Percentiles rank a stretch among this genome's conserved stretches.
phyloP scores from a whole-genome alignment of 1,140 invertebrate genomes.

The Aricia agestis region DNA sequence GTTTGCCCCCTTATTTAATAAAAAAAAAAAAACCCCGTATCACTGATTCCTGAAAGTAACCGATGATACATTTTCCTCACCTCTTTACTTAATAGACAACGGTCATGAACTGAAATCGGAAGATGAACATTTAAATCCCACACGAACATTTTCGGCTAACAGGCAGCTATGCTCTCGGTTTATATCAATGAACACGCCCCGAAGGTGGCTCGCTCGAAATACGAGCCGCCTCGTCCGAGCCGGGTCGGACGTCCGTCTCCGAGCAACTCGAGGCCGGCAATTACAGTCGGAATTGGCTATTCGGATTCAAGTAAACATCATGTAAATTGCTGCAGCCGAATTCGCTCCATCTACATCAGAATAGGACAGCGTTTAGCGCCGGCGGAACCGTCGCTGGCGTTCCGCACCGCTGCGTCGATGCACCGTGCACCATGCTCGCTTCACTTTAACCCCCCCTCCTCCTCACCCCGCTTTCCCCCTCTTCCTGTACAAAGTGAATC shows the following conservation, averaged over 20 bases:
- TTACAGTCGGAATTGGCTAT: conserved; percentile 5
- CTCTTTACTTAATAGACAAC: too few relatives aligned
- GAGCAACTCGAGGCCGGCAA: neutral
- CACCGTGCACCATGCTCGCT: neutral
- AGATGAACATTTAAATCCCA: too few relatives aligned
- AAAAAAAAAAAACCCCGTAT: too few relatives aligned
- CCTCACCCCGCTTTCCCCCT: neutral
- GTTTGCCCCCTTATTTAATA: too few relatives aligned
- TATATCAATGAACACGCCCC: neutral
- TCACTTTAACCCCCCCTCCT: neutral
- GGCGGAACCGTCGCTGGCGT: neutral
- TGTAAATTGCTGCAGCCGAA: neutral
- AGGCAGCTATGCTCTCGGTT: neutral
- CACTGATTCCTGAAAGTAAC: too few relatives aligned
- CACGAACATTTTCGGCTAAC: neutral
- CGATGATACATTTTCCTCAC: too few relatives aligned
- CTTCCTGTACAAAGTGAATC: conserved; percentile 21
- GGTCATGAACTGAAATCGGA: too few relatives aligned
- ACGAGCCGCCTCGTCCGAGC: neutral
- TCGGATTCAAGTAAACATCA: conserved; percentile 10
- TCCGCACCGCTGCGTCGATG: neutral
- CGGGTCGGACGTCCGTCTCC: neutral
- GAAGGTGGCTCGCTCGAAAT: neutral
- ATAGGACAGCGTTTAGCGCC: neutral
- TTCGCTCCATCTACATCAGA: conserved; percentile 5